Percentiles rank a stretch among this genome's conserved stretches.
These are phyloP conservation scores for Cryptotermes secundus DNA, from an alignment of 1,140 invertebrate genomes.

Conservation along the genomic window DNA sequence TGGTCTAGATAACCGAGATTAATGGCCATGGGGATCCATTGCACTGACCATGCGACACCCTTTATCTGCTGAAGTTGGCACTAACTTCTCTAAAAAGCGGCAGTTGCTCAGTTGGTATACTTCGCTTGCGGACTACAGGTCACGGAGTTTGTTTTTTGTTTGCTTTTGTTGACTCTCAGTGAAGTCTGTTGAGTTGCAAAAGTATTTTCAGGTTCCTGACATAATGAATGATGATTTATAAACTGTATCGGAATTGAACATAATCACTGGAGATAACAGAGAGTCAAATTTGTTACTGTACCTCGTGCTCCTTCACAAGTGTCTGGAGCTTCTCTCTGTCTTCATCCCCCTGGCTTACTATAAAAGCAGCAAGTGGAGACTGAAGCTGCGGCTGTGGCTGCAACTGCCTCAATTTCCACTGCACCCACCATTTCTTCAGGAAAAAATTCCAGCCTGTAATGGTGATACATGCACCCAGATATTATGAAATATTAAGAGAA, in stretches of 20 bases:
- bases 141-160: too few species aligned
- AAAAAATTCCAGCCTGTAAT: conserved; percentile 26
- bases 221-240: neutral
- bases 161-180: too few species aligned
- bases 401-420: neutral
- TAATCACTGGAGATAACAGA: neutral
- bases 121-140: too few species aligned
- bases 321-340: neutral
- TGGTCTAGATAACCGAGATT: too few species aligned
- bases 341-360: neutral
- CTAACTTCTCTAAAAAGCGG: too few species aligned
- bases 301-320: neutral
- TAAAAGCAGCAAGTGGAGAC: too few species aligned
- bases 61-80: too few species aligned
- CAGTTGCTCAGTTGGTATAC: too few species aligned
- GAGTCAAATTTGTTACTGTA: neutral
- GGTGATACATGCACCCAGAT: neutral
- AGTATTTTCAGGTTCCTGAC: neutral
- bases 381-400: neutral
- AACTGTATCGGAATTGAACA: neutral
- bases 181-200: neutral
- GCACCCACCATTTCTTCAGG: conserved; percentile 25
- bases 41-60: too few species aligned
- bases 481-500: neutral
- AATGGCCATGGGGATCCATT: too few species aligned